Evolutionary conservation across 2,888 invertebrate genomes (phyloP).

Genomic region (Adelognathus sp.): DNA sequence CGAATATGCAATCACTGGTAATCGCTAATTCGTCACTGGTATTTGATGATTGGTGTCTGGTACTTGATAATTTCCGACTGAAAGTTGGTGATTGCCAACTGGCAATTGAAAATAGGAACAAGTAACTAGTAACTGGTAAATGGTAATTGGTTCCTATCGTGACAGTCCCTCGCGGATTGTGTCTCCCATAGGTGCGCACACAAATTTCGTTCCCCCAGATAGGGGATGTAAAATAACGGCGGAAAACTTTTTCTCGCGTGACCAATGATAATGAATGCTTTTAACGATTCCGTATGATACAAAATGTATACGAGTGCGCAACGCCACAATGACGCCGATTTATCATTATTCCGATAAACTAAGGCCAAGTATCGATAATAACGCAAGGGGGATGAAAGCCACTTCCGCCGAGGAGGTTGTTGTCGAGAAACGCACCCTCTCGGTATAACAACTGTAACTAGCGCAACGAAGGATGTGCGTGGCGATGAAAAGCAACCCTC

Average conservation of each 20-base stretch:
- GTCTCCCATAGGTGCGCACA: no score
- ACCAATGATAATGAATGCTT: conserved; percentile 6
- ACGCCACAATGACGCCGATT: conserved; percentile 6
- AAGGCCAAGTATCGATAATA: conserved; percentile 56
- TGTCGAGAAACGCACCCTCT: conserved; percentile 48
- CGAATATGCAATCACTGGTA: no score
- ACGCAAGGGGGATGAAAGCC: conserved; percentile 24
- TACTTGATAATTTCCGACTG: no score
- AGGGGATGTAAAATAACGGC: no score
- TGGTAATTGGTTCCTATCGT: no score
- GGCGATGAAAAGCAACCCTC: conserved; percentile 40
- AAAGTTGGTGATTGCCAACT: no score
- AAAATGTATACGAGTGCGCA: background rate
- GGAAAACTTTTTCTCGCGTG: background rate
- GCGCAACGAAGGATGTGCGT: conserved; percentile 16
- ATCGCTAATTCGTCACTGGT: no score
- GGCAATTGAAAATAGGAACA: no score
- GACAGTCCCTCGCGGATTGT: no score
- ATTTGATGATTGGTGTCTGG: no score
- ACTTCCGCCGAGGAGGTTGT: conserved; percentile 14
- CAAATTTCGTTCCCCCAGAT: no score
- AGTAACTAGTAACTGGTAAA: no score
- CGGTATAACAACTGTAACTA: background rate
- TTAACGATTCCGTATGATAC: conserved; percentile 9
- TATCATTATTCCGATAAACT: conserved; percentile 38